Percentiles rank a stretch among this genome's conserved stretches.
phyloP scores from a whole-genome alignment of 1,140 invertebrate genomes.

The Periplaneta americana region DNA sequence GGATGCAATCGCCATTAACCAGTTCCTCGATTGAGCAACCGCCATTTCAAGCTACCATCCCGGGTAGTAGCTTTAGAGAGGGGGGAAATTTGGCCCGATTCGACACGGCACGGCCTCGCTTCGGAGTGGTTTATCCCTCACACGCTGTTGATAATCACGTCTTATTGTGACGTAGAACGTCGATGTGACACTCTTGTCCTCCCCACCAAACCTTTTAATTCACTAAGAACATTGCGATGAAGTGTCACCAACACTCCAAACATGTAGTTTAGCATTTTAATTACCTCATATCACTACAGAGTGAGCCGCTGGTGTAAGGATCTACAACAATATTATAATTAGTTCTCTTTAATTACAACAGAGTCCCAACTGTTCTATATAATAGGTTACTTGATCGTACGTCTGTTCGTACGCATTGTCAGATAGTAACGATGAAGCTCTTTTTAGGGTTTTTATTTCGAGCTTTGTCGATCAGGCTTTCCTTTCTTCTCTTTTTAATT shows the following conservation, averaged over 20 bases:
- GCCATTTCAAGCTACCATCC: not conserved
- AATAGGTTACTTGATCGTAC: not conserved
- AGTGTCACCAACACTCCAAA: not conserved
- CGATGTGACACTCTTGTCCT: slow-evolving; percentile 19
- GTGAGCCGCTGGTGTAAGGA: not conserved
- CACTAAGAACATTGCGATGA: not conserved
- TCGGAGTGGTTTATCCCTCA: not conserved
- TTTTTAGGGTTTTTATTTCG: too few relatives aligned
- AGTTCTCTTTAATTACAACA: not conserved
- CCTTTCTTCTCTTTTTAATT: not conserved
- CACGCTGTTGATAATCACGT: slow-evolving; percentile 19
- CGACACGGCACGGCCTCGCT: slow-evolving; percentile 6
- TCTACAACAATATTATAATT: not conserved
- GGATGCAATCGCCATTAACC: not conserved
- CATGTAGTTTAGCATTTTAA: not conserved
- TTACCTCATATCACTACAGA: not conserved
- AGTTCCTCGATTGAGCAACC: not conserved
- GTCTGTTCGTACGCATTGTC: not conserved
- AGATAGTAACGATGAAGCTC: too few relatives aligned
- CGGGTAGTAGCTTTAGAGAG: not conserved
- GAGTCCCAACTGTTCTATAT: not conserved
- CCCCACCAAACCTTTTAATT: slow-evolving; percentile 4
- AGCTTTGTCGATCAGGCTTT: too few relatives aligned
- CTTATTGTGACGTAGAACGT: slow-evolving; percentile 20
- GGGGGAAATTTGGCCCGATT: not conserved